These are phyloP conservation scores for Natator depressus DNA, from an alignment of 2,113 vertebrate genomes.

Conservation along the genomic window DNA sequence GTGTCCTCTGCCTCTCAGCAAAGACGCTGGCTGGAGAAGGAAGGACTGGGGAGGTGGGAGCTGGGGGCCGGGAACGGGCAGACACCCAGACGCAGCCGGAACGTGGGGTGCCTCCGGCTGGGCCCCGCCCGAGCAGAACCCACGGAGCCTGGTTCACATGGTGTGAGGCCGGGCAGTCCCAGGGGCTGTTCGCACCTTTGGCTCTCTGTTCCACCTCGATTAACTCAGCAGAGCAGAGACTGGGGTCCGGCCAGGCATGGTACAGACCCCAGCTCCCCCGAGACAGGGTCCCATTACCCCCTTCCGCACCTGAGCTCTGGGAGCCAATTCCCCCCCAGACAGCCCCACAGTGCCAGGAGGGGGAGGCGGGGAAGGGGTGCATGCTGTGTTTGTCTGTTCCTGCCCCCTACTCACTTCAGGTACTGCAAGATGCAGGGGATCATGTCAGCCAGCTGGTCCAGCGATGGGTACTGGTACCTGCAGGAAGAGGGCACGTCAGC, in stretches of 20 bases:
- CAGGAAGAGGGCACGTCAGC: background rate
- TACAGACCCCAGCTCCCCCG: background rate
- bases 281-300: background rate
- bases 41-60: no score
- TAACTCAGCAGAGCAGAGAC: background rate
- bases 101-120: no score
- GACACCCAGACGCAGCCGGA: no score
- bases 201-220: no score
- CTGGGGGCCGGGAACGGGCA: no score
- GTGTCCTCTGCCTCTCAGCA: no score
- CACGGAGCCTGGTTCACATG: background rate
- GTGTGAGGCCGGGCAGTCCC: background rate
- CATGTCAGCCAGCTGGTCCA: slow-evolving; percentile 93
- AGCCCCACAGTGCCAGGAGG: background rate
- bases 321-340: background rate
- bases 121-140: no score
- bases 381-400: no score
- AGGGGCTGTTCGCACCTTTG: background rate
- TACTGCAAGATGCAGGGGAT: slow-evolving; percentile 89
- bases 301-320: background rate
- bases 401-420: slow-evolving; percentile 85
- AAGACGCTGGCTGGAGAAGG: no score
- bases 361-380: background rate
- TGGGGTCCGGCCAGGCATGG: background rate
- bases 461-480: slow-evolving; percentile 90